phyloP scores from a whole-genome alignment of 2,888 invertebrate genomes.

The Leptopilina syphax region DNA sequence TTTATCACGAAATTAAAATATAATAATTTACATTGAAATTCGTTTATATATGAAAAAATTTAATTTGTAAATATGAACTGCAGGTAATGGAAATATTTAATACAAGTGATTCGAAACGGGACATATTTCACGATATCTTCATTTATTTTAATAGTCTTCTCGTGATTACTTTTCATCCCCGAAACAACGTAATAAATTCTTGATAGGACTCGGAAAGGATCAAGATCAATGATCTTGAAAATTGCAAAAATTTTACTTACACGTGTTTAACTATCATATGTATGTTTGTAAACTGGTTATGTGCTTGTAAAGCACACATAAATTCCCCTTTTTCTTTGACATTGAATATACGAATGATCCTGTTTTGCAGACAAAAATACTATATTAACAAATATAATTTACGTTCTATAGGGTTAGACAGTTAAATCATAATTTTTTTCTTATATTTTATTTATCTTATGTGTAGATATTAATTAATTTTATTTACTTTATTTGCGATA shows the following conservation, averaged over 20 bases:
- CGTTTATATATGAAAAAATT: no score
- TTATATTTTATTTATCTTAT: background rate
- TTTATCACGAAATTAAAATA: no score
- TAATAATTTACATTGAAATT: no score
- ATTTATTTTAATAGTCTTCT: conserved; percentile 20
- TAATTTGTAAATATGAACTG: no score
- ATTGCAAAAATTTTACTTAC: background rate
- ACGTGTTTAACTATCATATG: background rate
- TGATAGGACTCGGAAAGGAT: background rate
- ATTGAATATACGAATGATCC: background rate
- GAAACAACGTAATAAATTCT: background rate
- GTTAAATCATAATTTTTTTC: background rate
- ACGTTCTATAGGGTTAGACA: background rate
- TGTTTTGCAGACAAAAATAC: conserved; percentile 7
- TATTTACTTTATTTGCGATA: no score
- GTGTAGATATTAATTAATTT: background rate
- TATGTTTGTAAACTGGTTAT: conserved; percentile 19
- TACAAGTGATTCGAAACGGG: background rate
- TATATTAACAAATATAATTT: background rate
- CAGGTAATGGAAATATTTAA: background rate
- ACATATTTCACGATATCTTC: background rate
- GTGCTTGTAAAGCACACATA: background rate
- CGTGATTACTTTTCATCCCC: background rate
- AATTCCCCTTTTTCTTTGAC: background rate
- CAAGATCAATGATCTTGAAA: conserved; percentile 8